Evolutionary conservation across 2,888 invertebrate species (phyloP).

Genomic region (Diadegma fenestrale): DNA sequence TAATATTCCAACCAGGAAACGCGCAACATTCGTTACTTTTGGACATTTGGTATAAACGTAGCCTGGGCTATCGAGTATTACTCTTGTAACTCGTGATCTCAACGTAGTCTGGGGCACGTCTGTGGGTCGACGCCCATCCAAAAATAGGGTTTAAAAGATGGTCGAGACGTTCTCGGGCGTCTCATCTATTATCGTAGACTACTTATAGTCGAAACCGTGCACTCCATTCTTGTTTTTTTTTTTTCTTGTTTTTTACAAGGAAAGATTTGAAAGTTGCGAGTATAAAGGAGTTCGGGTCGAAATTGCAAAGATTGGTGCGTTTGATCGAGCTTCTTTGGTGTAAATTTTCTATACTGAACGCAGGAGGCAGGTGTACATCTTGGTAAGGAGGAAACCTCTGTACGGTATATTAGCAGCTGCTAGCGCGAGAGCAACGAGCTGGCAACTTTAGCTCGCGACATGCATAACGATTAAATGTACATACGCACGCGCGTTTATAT

Average conservation of each 20-base stretch:
- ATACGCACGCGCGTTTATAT: neutral
- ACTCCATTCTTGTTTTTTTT: neutral
- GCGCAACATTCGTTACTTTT: neutral
- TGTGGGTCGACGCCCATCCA: conserved; percentile 84
- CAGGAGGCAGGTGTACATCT: conserved; percentile 73
- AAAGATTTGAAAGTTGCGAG: neutral
- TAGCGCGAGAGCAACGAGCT: conserved; percentile 15
- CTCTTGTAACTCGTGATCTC: conserved; percentile 67
- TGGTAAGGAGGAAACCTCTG: conserved; percentile 42
- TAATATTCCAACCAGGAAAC: neutral
- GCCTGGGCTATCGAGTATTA: neutral
- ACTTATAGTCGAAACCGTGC: neutral
- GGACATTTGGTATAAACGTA: conserved; percentile 13
- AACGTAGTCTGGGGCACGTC: conserved; percentile 82
- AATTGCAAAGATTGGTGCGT: neutral
- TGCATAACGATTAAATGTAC: conserved; percentile 29
- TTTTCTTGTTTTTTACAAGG: neutral
- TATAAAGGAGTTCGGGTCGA: neutral
- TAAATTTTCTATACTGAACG: conserved; percentile 14
- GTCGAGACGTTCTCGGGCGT: conserved; percentile 75
- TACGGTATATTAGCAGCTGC: conserved; percentile 56
- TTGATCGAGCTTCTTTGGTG: conserved; percentile 66
- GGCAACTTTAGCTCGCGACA: conserved; percentile 33
- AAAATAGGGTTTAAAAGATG: conserved; percentile 81
- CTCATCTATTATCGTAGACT: neutral